Evolutionary conservation across 2,797 vertebrate species (phyloP).

Genomic region (Anas acuta): DNA sequence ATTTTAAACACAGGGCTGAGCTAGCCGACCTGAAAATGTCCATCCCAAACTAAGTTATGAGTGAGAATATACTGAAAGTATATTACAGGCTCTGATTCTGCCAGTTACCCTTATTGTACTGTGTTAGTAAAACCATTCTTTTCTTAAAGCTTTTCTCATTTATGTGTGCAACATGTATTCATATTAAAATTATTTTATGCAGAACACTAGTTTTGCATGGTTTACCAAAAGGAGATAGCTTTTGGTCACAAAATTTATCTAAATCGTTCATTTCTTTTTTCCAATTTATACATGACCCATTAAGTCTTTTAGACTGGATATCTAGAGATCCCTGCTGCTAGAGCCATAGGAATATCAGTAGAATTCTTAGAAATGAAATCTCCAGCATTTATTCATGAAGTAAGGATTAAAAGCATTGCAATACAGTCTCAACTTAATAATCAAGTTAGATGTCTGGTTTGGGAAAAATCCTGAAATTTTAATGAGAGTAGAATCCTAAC

Average conservation of each 20-base stretch:
- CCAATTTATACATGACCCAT: not conserved
- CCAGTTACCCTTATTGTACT: not conserved
- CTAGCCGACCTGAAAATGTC: not conserved
- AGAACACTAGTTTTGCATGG: not conserved
- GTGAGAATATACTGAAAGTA: not conserved
- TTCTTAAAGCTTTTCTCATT: not conserved
- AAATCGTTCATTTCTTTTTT: not conserved
- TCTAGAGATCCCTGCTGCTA: not conserved
- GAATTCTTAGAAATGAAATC: not conserved
- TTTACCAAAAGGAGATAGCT: not conserved
- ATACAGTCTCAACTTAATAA: not conserved
- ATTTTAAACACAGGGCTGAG: not conserved
- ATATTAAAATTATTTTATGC: not conserved
- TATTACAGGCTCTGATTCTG: not conserved
- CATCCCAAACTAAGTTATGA: not conserved
- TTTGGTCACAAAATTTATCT: not conserved
- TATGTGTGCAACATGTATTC: not conserved
- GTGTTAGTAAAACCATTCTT: not conserved
- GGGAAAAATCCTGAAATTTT: not conserved
- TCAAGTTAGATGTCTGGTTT: not conserved
- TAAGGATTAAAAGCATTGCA: not conserved
- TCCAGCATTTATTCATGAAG: not conserved
- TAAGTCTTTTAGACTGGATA: not conserved
- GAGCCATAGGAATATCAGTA: not conserved
- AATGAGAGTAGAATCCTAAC: not conserved